Percentiles rank a stretch among this genome's conserved stretches.
Conservation (phyloP, 2,113 vertebrate species). For the Arizona elegans region DNA sequence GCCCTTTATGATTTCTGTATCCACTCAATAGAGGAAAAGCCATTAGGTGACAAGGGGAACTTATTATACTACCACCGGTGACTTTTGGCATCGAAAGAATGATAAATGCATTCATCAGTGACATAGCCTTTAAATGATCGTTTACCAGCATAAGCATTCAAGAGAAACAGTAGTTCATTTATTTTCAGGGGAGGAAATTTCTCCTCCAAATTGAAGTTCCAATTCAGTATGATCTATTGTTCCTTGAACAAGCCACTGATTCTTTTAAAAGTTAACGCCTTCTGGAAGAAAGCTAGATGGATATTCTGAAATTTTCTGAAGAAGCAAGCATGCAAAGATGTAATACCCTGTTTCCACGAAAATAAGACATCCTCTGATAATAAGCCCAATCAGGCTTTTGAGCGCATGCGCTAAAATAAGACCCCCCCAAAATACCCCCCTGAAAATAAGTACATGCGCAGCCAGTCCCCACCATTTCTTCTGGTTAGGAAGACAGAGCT, state of each 20-base stretch:
- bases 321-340: background rate
- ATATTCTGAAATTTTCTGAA: background rate
- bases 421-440: no score
- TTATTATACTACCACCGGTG: conserved; percentile 25
- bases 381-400: no score
- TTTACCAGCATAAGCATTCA: conserved; percentile 36
- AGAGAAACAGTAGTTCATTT: conserved; percentile 21
- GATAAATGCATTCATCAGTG: conserved; percentile 34
- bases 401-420: no score
- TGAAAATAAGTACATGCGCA: no score
- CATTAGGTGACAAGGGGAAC: conserved; percentile 31
- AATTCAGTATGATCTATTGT: conserved; percentile 43
- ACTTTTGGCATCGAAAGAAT: conserved; percentile 52
- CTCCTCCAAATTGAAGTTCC: conserved; percentile 48
- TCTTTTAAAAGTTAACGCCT: conserved; percentile 16
- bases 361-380: no score
- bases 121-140: conserved; percentile 44
- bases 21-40: conserved; percentile 48
- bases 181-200: conserved; percentile 32
- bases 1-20: conserved; percentile 32
- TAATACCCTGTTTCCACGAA: background rate
- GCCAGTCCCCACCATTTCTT: no score
- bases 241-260: conserved; percentile 39
- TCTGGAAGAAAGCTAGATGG: background rate
- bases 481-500: no score